Conservation (phyloP, 1,140 invertebrate genomes). For the Heliconius nattereri region DNA sequence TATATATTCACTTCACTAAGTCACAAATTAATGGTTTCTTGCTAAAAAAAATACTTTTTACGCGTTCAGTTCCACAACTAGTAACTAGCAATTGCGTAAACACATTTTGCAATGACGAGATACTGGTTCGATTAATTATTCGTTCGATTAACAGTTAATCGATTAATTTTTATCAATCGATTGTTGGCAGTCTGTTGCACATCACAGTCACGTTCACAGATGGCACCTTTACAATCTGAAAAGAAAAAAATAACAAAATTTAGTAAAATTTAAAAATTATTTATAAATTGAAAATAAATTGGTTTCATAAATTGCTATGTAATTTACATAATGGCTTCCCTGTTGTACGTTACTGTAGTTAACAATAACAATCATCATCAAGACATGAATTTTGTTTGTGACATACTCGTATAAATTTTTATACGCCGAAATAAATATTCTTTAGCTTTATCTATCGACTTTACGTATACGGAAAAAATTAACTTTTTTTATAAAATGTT, state of each 20-base stretch:
- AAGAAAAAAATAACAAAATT: conserved; percentile 31
- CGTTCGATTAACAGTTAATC: conserved; percentile 37
- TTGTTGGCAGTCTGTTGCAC: conserved; percentile 29
- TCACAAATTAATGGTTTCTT: conserved; percentile 24
- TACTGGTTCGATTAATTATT: conserved; percentile 34
- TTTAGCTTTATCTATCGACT: no score
- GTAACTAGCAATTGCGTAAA: conserved; percentile 23
- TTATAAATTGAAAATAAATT: neutral
- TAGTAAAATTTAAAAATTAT: neutral
- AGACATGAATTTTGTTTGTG: neutral
- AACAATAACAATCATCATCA: neutral
- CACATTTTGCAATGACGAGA: conserved; percentile 28
- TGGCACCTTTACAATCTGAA: conserved; percentile 38
- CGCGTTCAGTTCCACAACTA: conserved; percentile 30
- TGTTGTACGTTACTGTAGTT: neutral
- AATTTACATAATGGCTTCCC: neutral
- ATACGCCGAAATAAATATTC: neutral
- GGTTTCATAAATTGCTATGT: neutral
- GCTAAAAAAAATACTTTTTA: conserved; percentile 3
- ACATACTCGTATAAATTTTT: neutral
- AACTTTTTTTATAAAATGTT: no score
- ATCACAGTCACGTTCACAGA: conserved; percentile 36
- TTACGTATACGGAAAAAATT: no score
- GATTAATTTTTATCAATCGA: conserved; percentile 34
- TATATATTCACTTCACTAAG: conserved; percentile 34